Evolutionary conservation across 2,888 invertebrate species (phyloP).

Genomic region (Gymnocheta viridis): DNA sequence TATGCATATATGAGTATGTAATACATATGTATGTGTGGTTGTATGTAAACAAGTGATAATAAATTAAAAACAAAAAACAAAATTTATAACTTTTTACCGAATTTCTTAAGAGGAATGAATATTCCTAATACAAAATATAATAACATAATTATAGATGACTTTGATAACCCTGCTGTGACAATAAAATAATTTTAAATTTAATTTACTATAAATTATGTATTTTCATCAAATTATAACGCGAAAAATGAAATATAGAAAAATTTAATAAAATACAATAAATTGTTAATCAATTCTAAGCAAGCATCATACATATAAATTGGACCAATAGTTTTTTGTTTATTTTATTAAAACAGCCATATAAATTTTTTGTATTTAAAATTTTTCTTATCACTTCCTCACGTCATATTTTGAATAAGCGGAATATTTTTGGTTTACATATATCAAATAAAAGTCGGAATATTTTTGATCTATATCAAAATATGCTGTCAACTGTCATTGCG

Average conservation of each 20-base stretch:
- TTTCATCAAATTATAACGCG: neutral
- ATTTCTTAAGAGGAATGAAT: neutral
- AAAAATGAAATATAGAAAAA: neutral
- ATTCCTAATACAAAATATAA: neutral
- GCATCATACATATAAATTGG: conserved; percentile 47
- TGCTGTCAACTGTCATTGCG: too few relatives aligned
- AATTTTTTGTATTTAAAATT: neutral
- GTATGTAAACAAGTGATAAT: conserved; percentile 1
- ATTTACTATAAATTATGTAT: neutral
- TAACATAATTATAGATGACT: conserved; percentile 25
- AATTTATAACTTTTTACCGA: neutral
- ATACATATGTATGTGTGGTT: neutral
- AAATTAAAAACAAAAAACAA: neutral
- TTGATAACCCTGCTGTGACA: conserved; percentile 33
- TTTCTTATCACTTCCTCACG: neutral
- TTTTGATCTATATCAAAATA: too few relatives aligned
- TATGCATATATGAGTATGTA: too few relatives aligned
- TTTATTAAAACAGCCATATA: neutral
- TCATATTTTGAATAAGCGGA: neutral
- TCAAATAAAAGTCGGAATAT: too few relatives aligned
- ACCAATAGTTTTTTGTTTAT: conserved; percentile 42
- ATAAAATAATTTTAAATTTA: conserved; percentile 4
- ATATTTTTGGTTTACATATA: too few relatives aligned
- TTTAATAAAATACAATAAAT: conserved; percentile 2
- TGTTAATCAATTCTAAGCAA: neutral